Evolutionary conservation across 2,888 invertebrate genomes (phyloP).

Genomic region (Phengaris alcon): DNA sequence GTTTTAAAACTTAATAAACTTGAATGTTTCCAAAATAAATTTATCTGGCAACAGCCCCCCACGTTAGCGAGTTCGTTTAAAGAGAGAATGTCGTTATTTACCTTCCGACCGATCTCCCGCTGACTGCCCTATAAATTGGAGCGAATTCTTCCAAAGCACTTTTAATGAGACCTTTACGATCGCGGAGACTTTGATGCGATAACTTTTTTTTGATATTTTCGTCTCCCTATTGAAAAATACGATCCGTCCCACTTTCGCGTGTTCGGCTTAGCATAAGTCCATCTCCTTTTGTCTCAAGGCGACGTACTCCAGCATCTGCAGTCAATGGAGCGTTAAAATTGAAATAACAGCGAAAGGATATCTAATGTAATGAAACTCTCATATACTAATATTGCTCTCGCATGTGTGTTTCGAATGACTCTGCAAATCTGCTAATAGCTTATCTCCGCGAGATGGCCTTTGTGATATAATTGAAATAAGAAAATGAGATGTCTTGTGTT

Average conservation of each 20-base stretch:
- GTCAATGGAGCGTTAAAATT: constrained; percentile 78
- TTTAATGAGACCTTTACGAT: constrained; percentile 75
- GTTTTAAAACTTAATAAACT: constrained; percentile 22
- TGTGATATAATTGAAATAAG: constrained; percentile 20
- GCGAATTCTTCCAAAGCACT: constrained; percentile 71
- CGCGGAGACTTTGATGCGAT: constrained; percentile 72
- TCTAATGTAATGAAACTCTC: constrained; percentile 54
- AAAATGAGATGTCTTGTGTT: constrained; percentile 22
- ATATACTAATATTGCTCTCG: constrained; percentile 37
- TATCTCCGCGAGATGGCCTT: constrained; percentile 2
- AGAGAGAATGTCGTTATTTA: constrained; percentile 67
- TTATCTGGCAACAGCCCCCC: constrained; percentile 21
- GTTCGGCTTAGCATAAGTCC: constrained; percentile 41
- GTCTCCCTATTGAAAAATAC: constrained; percentile 63
- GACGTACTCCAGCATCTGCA: constrained; percentile 71
- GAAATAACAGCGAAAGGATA: constrained; percentile 73
- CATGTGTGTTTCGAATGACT: constrained; percentile 26
- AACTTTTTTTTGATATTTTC: constrained; percentile 75
- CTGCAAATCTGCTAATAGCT: constrained; percentile 26
- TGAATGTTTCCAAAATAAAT: constrained; percentile 24
- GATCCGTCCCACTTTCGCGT: constrained; percentile 51
- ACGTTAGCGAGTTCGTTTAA: constrained; percentile 49
- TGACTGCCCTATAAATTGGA: constrained; percentile 72
- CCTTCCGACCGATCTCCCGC: constrained; percentile 62
- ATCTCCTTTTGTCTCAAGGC: constrained; percentile 56